Base-by-base conservation (phyloP, 1,140 invertebrate genomes). In the Chymomyza costata region DNA sequence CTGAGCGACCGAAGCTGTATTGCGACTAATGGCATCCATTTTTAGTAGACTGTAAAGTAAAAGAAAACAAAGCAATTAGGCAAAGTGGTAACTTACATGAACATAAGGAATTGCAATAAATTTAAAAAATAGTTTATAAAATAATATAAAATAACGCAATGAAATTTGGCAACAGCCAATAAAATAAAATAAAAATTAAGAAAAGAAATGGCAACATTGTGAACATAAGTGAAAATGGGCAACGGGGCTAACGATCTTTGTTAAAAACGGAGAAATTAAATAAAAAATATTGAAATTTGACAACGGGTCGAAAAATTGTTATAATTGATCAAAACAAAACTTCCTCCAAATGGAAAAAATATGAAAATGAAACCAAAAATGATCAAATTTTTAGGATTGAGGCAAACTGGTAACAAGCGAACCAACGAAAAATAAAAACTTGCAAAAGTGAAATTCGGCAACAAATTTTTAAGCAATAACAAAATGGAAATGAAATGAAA, bases 1-100 rank as follows among this genome's bases (percentile, higher is more conserved):
- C 84, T 86, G 84, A 82, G 84, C 84, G 73, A 86, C 84, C 61
- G 82, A 85, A 67, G 84, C 78, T 56, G 84, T 86, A 51, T 86
- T 86, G 53, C 84, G 84, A 84, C 84, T 86, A 39, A 86, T 84
- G 40, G 84, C 84, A 63, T 85, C 84, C 84, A 86, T 86, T 85
- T 86, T 86, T 14, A 86, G 60, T 51, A 85, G 74, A 78, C 84
- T 86, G 62, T 14, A 59, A 64, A 21, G n/a, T n/a, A n/a, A n/a
- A n/a, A n/a, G n/a, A n/a, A n/a, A n/a, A n/a, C n/a, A n/a, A n/a
- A n/a, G n/a, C n/a, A n/a, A n/a, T n/a, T n/a, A n/a, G n/a, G n/a
- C n/a, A n/a, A n/a, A n/a, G n/a, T n/a, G n/a, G n/a, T n/a, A n/a
- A n/a, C n/a, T n/a, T n/a, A n/a, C n/a, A n/a, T n/a, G n/a, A n/a